phyloP scores from a whole-genome alignment of 1,140 invertebrate genomes.

The Drosophila bipectinata region DNA sequence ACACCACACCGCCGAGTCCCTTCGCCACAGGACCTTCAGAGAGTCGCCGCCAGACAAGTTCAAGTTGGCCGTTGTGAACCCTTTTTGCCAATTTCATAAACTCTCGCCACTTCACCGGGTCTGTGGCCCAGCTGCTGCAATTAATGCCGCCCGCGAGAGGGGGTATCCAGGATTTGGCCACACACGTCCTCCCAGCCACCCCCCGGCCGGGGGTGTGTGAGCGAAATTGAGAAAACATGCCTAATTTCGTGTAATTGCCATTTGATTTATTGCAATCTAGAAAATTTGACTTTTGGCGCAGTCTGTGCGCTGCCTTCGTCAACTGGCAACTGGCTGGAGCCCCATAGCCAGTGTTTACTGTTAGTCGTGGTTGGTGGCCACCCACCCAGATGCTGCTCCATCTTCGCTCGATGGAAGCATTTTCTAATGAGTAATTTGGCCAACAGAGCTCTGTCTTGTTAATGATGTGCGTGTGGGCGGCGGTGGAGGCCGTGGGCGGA shows the following conservation, averaged over 20 bases:
- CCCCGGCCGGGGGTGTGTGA: slow-evolving; percentile 31
- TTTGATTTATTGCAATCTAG: slow-evolving; percentile 84
- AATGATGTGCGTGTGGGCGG: slow-evolving; percentile 65
- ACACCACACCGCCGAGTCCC: not conserved
- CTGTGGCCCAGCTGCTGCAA: slow-evolving; percentile 74
- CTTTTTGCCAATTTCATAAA: slow-evolving; percentile 73
- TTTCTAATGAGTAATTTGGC: slow-evolving; percentile 79
- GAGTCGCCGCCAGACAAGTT: slow-evolving; percentile 62
- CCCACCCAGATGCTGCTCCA: slow-evolving; percentile 51
- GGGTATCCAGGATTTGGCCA: slow-evolving; percentile 22
- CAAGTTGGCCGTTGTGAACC: slow-evolving; percentile 76
- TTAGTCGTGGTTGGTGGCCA: slow-evolving; percentile 52
- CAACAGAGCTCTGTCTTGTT: slow-evolving; percentile 57
- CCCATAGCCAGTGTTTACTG: slow-evolving; percentile 43
- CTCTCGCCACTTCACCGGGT: slow-evolving; percentile 40
- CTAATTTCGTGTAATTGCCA: slow-evolving; percentile 84
- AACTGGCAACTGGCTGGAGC: slow-evolving; percentile 22
- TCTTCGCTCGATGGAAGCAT: slow-evolving; percentile 33
- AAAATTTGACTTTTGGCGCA: slow-evolving; percentile 83
- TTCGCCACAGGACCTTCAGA: slow-evolving; percentile 48
- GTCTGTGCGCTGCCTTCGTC: slow-evolving; percentile 58
- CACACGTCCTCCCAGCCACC: not conserved
- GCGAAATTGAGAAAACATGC: slow-evolving; percentile 83
- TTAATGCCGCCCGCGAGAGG: slow-evolving; percentile 67
- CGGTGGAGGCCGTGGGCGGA: not conserved